Base-by-base conservation (phyloP, 2,113 vertebrate species). In the Bufo bufo region DNA sequence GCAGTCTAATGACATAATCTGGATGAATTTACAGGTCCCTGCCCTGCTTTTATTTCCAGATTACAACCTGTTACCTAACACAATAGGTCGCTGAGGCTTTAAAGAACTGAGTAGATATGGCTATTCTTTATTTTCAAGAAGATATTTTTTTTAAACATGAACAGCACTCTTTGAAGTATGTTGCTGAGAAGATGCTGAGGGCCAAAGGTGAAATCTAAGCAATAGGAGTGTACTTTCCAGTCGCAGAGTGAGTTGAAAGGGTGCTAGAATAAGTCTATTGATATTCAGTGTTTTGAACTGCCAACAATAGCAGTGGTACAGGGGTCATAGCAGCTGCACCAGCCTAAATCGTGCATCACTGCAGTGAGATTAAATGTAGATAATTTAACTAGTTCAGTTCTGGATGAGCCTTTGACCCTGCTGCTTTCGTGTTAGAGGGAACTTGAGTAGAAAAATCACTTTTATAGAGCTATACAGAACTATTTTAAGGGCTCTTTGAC, bases 201-300 rank as follows among this genome's bases (percentile, higher is more conserved):
- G 87, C 91, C 86, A 17, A 87, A 89, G 94, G 93, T 93, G 92
- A 93, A 89, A 84, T 87, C 90, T 91, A 90, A 93, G 91, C 87
- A 91, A 92, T 0, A 90, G 91, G 88, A 90, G 89, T 91, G 91
- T 92, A 92, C 88, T 90, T 92, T 89, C 87, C 91, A 92, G 90
- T 63, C 86, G 87, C 92, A 92, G 92, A 90, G 92, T 92, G 92
- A 90, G 90, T 93, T 90, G 91, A 93, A 90, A 85, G 85, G 85
- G 89, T 81, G 88, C 92, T 85, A 20, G 90, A 95, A 93, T 94
- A 93, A 96, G 92, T 95, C 95, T 94, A 95, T 96, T 96, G 95
- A 95, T 95, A 96, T 96, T 96, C 95, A 96, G 91, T 93, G 93
- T 95, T 96, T 95, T 95, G 95, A 95, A 94, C 95, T 89, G 45